phyloP scores from a whole-genome alignment of 2,113 vertebrate species.

The Phalacrocorax pelagicus region DNA sequence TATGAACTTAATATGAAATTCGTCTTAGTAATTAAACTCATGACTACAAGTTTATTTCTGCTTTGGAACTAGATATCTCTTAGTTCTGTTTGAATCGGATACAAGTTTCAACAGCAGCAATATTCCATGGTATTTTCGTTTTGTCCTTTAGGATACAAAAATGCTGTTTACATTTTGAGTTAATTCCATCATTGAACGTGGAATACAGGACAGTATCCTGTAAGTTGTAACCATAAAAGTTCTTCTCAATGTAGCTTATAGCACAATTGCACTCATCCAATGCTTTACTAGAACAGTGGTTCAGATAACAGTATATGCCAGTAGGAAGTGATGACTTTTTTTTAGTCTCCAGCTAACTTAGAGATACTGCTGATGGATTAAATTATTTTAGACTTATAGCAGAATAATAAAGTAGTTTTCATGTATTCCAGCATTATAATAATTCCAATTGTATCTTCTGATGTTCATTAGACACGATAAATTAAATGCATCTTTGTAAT shows the following conservation, averaged over 20 bases:
- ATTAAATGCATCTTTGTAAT: neutral
- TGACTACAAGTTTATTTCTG: neutral
- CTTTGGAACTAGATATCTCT: neutral
- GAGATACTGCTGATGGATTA: neutral
- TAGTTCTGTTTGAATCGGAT: neutral
- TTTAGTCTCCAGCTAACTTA: neutral
- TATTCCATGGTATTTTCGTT: neutral
- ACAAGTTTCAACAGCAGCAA: neutral
- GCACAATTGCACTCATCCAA: neutral
- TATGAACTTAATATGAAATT: neutral
- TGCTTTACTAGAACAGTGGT: neutral
- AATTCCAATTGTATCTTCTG: neutral
- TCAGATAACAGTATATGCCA: neutral
- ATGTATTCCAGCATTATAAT: neutral
- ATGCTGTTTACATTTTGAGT: neutral
- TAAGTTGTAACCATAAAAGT: neutral
- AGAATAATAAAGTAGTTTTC: neutral
- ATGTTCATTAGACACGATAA: constrained; percentile 5
- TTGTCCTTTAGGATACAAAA: neutral
- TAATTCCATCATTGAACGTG: neutral
- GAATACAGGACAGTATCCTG: neutral
- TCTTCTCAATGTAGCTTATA: neutral
- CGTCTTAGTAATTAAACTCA: neutral
- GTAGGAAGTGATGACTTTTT: neutral
- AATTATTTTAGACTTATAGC: neutral